Evolutionary conservation across 2,113 vertebrate species (phyloP).

Genomic region (Lycaon pictus): DNA sequence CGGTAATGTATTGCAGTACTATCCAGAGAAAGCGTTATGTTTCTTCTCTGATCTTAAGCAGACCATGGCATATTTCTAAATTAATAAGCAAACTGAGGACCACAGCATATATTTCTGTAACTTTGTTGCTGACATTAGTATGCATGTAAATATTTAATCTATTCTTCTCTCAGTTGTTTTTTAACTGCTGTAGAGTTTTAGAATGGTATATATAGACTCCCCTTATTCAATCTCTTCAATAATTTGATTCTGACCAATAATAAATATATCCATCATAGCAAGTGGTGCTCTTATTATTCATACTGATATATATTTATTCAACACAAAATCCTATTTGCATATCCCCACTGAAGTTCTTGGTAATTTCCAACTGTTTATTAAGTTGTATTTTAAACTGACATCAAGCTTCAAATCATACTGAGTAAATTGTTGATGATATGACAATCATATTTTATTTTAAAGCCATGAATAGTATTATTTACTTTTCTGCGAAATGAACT

Average conservation of each 20-base stretch:
- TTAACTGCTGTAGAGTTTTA: neutral
- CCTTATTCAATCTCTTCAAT: neutral
- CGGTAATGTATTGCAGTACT: neutral
- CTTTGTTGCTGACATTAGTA: neutral
- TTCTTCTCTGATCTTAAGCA: neutral
- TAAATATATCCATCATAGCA: neutral
- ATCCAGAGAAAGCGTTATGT: neutral
- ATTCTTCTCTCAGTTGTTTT: neutral
- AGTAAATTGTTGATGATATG: neutral
- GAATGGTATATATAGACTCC: neutral
- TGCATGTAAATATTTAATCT: neutral
- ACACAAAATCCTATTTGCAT: neutral
- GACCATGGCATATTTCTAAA: neutral
- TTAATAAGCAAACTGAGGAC: neutral
- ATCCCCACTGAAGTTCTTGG: neutral
- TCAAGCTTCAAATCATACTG: neutral
- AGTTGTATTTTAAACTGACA: conserved; percentile 27
- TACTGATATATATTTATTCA: conserved; percentile 7
- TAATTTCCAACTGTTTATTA: conserved; percentile 21
- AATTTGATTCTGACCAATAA: conserved; percentile 9
- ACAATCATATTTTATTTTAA: conserved; percentile 10
- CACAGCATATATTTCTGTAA: neutral
- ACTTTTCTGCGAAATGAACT: neutral
- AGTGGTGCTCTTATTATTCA: conserved; percentile 21
- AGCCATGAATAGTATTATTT: neutral